Evolutionary conservation across 2,888 invertebrate species (phyloP).

Genomic region (Bombylius major): DNA sequence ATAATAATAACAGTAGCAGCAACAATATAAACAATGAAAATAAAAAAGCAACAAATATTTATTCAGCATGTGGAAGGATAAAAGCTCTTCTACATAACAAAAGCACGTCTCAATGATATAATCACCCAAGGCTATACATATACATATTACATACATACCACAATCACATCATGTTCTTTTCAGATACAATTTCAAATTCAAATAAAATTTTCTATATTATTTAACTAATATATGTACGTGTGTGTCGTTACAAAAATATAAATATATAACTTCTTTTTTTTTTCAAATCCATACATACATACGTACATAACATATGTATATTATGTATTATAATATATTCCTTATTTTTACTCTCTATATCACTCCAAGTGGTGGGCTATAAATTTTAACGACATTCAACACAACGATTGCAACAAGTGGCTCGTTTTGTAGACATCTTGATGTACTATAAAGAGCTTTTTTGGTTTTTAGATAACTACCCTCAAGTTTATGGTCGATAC

Average conservation of each 20-base stretch:
- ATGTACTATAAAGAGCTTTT: slow-evolving; percentile 14
- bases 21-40: too few relatives aligned
- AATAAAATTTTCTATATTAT: slow-evolving; percentile 3
- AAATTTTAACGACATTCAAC: slow-evolving; percentile 35
- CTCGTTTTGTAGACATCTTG: slow-evolving; percentile 16
- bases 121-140: not conserved
- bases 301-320: not conserved
- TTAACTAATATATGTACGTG: not conserved
- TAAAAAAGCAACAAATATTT: too few relatives aligned
- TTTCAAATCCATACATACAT: not conserved
- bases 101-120: slow-evolving; percentile 5
- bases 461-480: slow-evolving; percentile 11
- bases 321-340: not conserved
- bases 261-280: not conserved
- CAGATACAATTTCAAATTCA: slow-evolving; percentile 2
- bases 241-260: not conserved
- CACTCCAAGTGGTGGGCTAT: slow-evolving; percentile 21
- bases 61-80: not conserved
- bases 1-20: too few relatives aligned
- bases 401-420: slow-evolving; percentile 37
- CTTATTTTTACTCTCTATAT: not conserved
- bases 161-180: not conserved
- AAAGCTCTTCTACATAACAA: not conserved
- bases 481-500: slow-evolving; percentile 8
- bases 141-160: not conserved